Evolutionary conservation across 2,888 invertebrate species (phyloP).

Genomic region (Chymomyza fuscimana): DNA sequence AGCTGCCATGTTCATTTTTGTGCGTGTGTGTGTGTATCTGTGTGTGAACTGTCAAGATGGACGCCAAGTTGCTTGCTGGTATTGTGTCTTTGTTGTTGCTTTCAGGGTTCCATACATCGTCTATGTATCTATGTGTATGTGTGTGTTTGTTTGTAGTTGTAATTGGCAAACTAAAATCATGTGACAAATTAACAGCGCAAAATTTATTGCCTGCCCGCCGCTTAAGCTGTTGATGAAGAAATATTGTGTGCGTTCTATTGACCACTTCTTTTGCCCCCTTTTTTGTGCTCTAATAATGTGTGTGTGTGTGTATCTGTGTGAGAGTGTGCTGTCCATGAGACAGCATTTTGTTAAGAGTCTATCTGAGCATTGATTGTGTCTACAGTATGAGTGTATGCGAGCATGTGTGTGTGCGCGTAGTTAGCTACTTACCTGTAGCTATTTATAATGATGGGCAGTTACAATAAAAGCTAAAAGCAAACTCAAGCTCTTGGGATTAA

Average conservation of each 20-base stretch:
- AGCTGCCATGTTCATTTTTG: constrained; percentile 35
- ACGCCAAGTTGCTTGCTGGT: constrained; percentile 53
- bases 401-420: not conserved
- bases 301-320: not conserved
- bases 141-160: constrained; percentile 61
- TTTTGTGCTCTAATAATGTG: not conserved
- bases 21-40: constrained; percentile 28
- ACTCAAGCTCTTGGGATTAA: not conserved
- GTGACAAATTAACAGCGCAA: constrained; percentile 76
- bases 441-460: not conserved
- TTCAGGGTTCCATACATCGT: constrained; percentile 19
- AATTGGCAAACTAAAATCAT: constrained; percentile 76
- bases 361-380: not conserved
- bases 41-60: constrained; percentile 47
- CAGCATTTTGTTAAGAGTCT: constrained; percentile 1
- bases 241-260: constrained; percentile 55
- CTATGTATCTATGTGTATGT: not conserved
- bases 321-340: constrained; percentile 14
- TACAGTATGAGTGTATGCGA: not conserved
- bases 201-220: constrained; percentile 75
- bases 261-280: not conserved
- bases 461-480: not conserved
- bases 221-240: constrained; percentile 73
- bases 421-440: constrained; percentile 5
- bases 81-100: constrained; percentile 40